Base-by-base conservation (phyloP, 2,888 invertebrate genomes). In the Anoplius nigerrimus region DNA sequence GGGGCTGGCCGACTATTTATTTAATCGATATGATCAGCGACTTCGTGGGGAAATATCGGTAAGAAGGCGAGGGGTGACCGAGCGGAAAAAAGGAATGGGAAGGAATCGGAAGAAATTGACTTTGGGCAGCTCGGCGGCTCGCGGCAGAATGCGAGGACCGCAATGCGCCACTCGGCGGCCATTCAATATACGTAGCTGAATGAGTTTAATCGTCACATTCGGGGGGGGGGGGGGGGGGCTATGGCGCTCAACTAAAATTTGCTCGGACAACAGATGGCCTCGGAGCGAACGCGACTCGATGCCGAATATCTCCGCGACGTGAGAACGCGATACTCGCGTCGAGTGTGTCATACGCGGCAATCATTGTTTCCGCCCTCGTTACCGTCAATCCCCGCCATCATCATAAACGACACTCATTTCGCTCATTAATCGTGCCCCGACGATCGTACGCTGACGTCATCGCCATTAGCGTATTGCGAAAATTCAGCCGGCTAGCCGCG, bases 381-480 rank as follows among this genome's bases (percentile, higher is more conserved):
- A 69, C 42, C 56, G 62, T 56, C 56, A 52, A 69, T 56, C 53
- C n/a, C 61, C 34, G 48, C 34, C 63, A 59, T 56, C 63, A 56
- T 43, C 69, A 62, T 69, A 63, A 58, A 45, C 51, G 71, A 71
- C 66, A 71, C 59, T 71, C 74, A 71, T 72, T 75, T 69, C 66
- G 52, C 63, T 71, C 76, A 71, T 77, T 75, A 77, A 80, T 79
- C 67, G 72, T 62, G 51, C 34, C 6, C 11, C 11, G 34, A 34
- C 34, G 61, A 71, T 67, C 52, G 51, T 65, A n/a, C 60, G 62
- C 62, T 75, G 66, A 72, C 34, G 73, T 69, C 65, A 69, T 58
- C 59, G 62, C 62, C 62, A 62, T 61, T 69, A 57, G 42, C 48
- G 48, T 46, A 27, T 13, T 11, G 15, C 42, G 57, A 52, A 42